Conservation (phyloP, 2,113 vertebrate species). For the Ciconia maguari region DNA sequence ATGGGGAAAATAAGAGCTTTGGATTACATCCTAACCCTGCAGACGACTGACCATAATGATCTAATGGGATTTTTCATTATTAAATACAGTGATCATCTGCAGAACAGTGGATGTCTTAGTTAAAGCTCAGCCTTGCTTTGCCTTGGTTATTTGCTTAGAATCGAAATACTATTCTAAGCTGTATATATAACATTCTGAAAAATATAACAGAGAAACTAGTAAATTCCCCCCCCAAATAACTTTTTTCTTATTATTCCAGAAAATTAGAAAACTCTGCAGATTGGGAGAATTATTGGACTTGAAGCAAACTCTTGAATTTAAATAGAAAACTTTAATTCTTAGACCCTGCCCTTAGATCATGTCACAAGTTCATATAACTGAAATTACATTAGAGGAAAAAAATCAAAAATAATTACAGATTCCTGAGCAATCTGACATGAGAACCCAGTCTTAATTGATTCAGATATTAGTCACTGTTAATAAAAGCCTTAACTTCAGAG, state of each 20-base stretch:
- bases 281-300: not conserved
- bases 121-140: not conserved
- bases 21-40: not conserved
- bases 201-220: not conserved
- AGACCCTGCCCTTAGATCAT: not conserved
- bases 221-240: not conserved
- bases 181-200: not conserved
- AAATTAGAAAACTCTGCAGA: not conserved
- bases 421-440: not conserved
- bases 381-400: not conserved
- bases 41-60: not conserved
- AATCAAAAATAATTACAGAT: not conserved
- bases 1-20: not conserved
- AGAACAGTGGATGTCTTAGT: not conserved
- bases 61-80: not conserved
- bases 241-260: not conserved
- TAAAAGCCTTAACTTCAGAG: not conserved
- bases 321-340: not conserved
- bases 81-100: not conserved
- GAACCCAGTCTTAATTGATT: not conserved
- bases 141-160: not conserved
- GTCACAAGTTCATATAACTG: not conserved
- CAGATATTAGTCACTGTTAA: not conserved
- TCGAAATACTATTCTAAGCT: not conserved
- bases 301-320: not conserved